phyloP scores from a whole-genome alignment of 1,140 invertebrate genomes.

The Magallana gigas region DNA sequence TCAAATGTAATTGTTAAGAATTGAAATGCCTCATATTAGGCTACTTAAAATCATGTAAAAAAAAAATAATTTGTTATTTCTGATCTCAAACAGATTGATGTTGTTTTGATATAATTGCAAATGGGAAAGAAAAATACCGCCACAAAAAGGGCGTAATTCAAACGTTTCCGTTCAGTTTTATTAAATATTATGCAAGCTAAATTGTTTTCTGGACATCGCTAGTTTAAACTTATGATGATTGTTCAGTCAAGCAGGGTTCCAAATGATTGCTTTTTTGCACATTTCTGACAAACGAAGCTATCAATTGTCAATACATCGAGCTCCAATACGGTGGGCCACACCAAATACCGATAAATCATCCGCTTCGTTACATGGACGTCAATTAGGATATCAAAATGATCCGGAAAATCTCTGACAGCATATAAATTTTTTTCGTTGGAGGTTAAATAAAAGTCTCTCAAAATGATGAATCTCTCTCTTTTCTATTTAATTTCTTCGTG shows the following conservation, averaged over 20 bases:
- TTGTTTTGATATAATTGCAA: too few relatives aligned
- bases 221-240: not conserved
- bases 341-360: slow-evolving; percentile 31
- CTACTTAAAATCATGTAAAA: too few relatives aligned
- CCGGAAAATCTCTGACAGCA: slow-evolving; percentile 1
- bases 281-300: slow-evolving; percentile 23
- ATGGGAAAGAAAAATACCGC: too few relatives aligned
- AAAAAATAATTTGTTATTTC: too few relatives aligned
- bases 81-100: not conserved
- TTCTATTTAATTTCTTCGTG: too few relatives aligned
- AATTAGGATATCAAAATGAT: slow-evolving; percentile 37
- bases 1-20: too few relatives aligned
- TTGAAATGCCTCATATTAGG: too few relatives aligned
- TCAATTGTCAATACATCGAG: slow-evolving; percentile 28
- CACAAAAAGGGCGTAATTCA: not conserved
- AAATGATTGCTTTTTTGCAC: slow-evolving; percentile 29
- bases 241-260: not conserved
- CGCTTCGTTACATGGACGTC: not conserved
- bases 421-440: not conserved
- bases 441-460: too few relatives aligned
- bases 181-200: slow-evolving; percentile 29
- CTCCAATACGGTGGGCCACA: slow-evolving; percentile 19
- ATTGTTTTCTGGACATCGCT: not conserved
- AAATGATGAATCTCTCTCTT: too few relatives aligned
- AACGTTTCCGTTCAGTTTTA: not conserved